Conservation (phyloP, 1,140 invertebrate genomes). For the Cherax quadricarinatus region DNA sequence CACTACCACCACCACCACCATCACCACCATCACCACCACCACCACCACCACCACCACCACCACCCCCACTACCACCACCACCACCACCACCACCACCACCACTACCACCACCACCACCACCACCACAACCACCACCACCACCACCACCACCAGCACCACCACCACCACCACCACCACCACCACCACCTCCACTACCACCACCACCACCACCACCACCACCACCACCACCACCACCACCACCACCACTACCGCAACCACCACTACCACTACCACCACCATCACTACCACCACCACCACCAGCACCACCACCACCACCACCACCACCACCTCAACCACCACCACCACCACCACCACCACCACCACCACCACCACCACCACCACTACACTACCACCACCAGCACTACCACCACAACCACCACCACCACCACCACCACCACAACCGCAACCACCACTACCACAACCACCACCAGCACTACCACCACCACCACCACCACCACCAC, state of each 20-base stretch:
- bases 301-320: background rate
- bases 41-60: background rate
- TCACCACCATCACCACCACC: background rate
- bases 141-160: background rate
- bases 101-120: background rate
- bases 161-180: slow-evolving; percentile 35
- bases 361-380: background rate
- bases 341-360: background rate
- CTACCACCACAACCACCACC: too few relatives aligned
- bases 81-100: background rate
- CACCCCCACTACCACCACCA: background rate
- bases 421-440: too few relatives aligned
- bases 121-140: slow-evolving; percentile 20
- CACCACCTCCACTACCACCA: too few relatives aligned
- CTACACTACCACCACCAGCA: too few relatives aligned
- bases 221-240: slow-evolving; percentile 20
- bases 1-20: background rate
- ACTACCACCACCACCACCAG: too few relatives aligned
- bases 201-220: too few relatives aligned
- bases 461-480: too few relatives aligned
- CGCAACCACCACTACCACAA: too few relatives aligned
- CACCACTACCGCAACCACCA: background rate
- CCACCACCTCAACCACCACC: background rate
- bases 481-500: slow-evolving; percentile 8
- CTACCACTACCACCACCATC: too few relatives aligned